Percentiles rank a stretch among this genome's conserved stretches.
These are phyloP conservation scores for Xyrauchen texanus DNA, from an alignment of 2,113 vertebrate genomes.

Conservation along the genomic window DNA sequence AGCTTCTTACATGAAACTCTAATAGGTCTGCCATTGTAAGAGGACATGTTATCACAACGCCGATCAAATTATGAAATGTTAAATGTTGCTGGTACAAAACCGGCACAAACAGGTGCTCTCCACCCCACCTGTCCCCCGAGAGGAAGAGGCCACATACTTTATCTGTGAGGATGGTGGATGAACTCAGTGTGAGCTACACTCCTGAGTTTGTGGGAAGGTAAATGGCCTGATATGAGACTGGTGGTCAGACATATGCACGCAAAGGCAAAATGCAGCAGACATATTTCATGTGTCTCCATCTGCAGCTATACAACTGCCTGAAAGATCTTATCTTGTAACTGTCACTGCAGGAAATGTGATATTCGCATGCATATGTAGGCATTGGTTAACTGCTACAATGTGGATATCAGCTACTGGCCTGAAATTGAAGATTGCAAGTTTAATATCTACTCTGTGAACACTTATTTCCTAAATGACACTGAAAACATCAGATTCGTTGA, in stretches of 20 bases:
- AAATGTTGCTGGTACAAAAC: background rate
- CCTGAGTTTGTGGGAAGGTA: conserved; percentile 22
- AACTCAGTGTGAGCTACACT: background rate
- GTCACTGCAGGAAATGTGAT: conserved; percentile 49
- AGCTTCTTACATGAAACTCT: background rate
- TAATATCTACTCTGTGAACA: background rate
- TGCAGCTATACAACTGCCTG: conserved; percentile 51
- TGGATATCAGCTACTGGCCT: conserved; percentile 22
- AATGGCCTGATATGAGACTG: conserved; percentile 43
- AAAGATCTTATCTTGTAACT: conserved; percentile 52
- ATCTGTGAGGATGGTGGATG: conserved; percentile 30
- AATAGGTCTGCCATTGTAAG: background rate
- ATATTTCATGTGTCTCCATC: conserved; percentile 49
- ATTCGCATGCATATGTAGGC: conserved; percentile 17
- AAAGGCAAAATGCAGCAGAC: conserved; percentile 26
- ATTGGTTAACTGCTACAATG: conserved; percentile 22
- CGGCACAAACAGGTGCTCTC: conserved; percentile 16
- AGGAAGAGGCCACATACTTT: conserved; percentile 42
- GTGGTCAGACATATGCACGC: conserved; percentile 44
- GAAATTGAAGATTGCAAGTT: background rate
- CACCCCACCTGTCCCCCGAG: background rate
- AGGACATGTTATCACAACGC: no score
- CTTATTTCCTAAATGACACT: conserved; percentile 12
- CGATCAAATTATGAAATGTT: background rate
- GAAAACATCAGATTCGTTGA: background rate